Base-by-base conservation (phyloP, 2,888 invertebrate species). In the Tetranychus piercei region DNA sequence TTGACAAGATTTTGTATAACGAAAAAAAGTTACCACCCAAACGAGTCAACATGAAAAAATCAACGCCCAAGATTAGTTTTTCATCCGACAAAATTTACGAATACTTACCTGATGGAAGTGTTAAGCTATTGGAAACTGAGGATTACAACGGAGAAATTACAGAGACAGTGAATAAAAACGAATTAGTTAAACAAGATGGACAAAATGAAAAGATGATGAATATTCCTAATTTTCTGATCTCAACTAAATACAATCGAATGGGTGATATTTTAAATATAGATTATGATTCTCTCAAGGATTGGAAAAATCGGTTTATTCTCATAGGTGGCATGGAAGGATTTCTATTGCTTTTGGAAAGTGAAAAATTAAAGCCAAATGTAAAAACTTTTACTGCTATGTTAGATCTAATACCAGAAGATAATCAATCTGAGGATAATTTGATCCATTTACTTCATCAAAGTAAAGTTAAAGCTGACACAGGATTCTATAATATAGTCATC, bases 401-500 rank as follows among this genome's bases (percentile, higher is more conserved):
- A 69, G 87, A 89, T 78, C 84, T 88, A 74, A 84, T 90, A 76
- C 90, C 91, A 4, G 83, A 86, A 43, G 87, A 87, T 20, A 80
- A 82, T 77, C 84, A 87, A 74, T 87, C 87, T 20, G 94, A 95
- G 82, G 85, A 87, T 74, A 80, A 86, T 77, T 81, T 94, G 9
- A 80, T 94, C 6, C 82, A 83, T 73, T 82, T 84, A 75, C 87
- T 92, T 82, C 86, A 86, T 75, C 82, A 83, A 76, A 83, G 83
- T 69, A 84, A 86, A 11, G 81, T 91, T 0, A 85, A 85, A 79
- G 85, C 88, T 1, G 92, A 94, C 82, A 86, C 90, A 75, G 88
- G 88, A 81, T 92, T 94, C 82, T 92, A 88, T 80, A 94, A 94
- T 82, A 87, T 89, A 83, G 84, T 94, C 11, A 92, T 95, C 74